Conservation (phyloP, 1,140 invertebrate genomes). For the Chymomyza costata region DNA sequence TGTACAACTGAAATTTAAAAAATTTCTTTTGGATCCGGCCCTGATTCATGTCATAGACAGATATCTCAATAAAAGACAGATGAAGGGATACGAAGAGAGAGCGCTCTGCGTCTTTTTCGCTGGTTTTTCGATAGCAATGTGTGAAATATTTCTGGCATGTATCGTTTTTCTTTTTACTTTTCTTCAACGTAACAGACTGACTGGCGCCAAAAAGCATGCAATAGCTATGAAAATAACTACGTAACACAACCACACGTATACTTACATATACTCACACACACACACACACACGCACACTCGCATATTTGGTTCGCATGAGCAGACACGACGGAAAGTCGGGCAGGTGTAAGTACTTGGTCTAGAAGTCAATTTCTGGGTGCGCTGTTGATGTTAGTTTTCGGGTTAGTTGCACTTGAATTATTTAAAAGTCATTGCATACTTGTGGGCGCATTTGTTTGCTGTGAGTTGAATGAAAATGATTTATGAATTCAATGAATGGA, state of each 20-base stretch:
- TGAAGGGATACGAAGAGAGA: too few species aligned
- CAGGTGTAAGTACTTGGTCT: background rate
- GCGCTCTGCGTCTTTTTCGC: background rate
- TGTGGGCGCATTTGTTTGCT: conserved; percentile 8
- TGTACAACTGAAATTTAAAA: too few species aligned
- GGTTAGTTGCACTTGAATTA: conserved; percentile 14
- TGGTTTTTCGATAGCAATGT: conserved; percentile 3
- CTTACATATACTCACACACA: too few species aligned
- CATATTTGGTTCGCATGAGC: background rate
- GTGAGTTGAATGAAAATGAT: conserved; percentile 10
- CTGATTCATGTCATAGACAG: too few species aligned
- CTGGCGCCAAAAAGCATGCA: conserved; percentile 3
- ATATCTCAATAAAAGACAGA: too few species aligned
- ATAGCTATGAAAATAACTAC: background rate
- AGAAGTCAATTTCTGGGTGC: background rate
- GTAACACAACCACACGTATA: background rate
- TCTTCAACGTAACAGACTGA: too few species aligned
- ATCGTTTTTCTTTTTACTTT: too few species aligned
- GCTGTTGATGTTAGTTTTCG: too few species aligned
- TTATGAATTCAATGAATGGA: conserved; percentile 6
- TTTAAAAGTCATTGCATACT: conserved; percentile 17
- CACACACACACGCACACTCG: background rate
- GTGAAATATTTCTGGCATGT: too few species aligned
- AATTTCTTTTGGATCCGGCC: too few species aligned
- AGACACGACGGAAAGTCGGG: conserved; percentile 8